Conservation (phyloP, 2,888 invertebrate species). For the Brachypterus glaber region DNA sequence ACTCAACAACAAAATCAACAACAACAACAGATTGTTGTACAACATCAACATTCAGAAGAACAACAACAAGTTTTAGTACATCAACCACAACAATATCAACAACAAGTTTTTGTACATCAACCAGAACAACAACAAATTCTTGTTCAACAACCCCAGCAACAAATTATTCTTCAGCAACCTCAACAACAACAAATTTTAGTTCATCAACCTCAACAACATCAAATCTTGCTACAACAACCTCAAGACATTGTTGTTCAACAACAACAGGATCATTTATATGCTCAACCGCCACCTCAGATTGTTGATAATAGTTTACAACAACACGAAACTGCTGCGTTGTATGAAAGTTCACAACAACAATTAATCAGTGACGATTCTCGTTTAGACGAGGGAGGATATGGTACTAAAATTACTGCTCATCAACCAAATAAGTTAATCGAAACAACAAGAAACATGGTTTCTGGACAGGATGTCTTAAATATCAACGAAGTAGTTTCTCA, state of each 20-base stretch:
- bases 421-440: slow-evolving; percentile 45
- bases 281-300: neutral
- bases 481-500: slow-evolving; percentile 46
- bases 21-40: slow-evolving; percentile 6
- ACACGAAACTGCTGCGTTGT: neutral
- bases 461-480: slow-evolving; percentile 53
- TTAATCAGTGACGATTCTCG: too few relatives aligned
- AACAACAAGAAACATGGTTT: slow-evolving; percentile 51
- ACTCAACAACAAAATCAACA: slow-evolving; percentile 15
- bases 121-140: slow-evolving; percentile 1
- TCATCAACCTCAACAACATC: slow-evolving; percentile 5
- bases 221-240: neutral
- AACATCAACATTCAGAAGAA: slow-evolving; percentile 13
- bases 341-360: neutral
- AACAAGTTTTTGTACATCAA: slow-evolving; percentile 12
- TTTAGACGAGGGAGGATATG: slow-evolving; percentile 31
- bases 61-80: slow-evolving; percentile 10
- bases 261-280: neutral
- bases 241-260: neutral
- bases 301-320: neutral
- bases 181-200: neutral
- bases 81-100: slow-evolving; percentile 18
- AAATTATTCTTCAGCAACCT: slow-evolving; percentile 3
- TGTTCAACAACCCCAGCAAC: slow-evolving; percentile 7
- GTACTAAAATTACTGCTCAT: slow-evolving; percentile 32